Evolutionary conservation across 2,888 invertebrate species (phyloP).

Genomic region (Phragmatobia fuliginosa): DNA sequence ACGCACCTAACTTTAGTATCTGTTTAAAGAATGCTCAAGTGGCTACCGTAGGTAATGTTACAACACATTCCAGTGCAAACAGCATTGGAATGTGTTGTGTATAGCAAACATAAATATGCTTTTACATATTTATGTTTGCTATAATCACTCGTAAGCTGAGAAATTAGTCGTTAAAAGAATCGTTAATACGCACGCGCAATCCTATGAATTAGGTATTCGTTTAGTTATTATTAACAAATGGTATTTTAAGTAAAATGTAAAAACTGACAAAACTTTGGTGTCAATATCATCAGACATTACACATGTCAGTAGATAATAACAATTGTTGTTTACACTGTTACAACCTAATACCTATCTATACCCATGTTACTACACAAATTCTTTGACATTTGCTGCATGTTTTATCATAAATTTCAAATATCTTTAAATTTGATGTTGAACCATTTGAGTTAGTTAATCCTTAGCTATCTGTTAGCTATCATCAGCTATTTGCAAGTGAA

Average conservation of each 20-base stretch:
- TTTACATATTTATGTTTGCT: not conserved
- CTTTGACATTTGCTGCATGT: not conserved
- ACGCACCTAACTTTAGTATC: not conserved
- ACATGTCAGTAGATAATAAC: not conserved
- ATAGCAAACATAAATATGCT: too few species aligned
- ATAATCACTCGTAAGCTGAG: not conserved
- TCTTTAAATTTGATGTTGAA: too few species aligned
- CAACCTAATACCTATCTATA: too few species aligned
- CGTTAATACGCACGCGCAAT: not conserved
- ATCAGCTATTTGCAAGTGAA: too few species aligned
- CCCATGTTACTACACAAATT: not conserved
- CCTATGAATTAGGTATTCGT: not conserved
- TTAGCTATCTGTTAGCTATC: too few species aligned
- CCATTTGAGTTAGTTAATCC: too few species aligned
- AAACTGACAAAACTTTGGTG: not conserved
- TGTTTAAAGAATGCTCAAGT: not conserved
- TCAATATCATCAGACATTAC: not conserved
- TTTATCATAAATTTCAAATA: too few species aligned
- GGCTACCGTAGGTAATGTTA: not conserved
- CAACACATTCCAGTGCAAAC: not conserved
- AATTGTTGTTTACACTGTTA: not conserved
- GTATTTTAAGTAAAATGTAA: not conserved
- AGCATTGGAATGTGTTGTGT: too few species aligned
- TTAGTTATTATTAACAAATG: not conserved
- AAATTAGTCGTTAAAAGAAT: not conserved